Evolutionary conservation across 2,113 vertebrate species (phyloP), one percentile per base, ranked within the genome.

Genomic region (Alligator mississippiensis): DNA sequence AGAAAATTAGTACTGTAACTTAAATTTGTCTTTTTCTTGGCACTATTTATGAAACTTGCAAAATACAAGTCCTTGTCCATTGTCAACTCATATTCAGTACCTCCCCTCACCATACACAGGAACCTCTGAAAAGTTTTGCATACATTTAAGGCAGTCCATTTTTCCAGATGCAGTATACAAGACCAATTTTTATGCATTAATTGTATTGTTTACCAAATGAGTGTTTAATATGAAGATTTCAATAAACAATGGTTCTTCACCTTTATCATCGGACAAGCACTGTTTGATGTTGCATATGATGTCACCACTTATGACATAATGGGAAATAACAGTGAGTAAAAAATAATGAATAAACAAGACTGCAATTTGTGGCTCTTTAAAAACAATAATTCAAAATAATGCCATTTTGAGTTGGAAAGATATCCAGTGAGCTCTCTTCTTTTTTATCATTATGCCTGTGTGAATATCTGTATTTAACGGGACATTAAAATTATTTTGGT

Each of bases 111-210:
- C 61, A 92, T 9, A 74, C 1, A 15, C 34, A 80, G 28, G 83
- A 87, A 66, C 76, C 79, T 70, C 68, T 28, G 89, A 83, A 19
- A 84, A 55, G 57, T 72, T 76, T 21, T 66, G 63, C 22, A 30
- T 3, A 63, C 6, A 60, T 85, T 79, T 82, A 47, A n/a, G 8
- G 64, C 2, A 83, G 34, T 58, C 24, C 3, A 13, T 57, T 87
- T 66, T 61, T 17, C 11, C 30, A 28, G 9, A 60, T 12, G 22
- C 6, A 55, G 24, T 10, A 15, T 27, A 34, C 12, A 55, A 63
- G 62, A 54, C 17, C 21, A 17, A 62, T 58, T 24, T 38, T 14
- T 5, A 1, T 1, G 1, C 9, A 2, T 17, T 47, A 3, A 8
- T 13, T 74, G 84, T 30, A 79, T 77, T 80, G 54, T 90, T 30